A percentile compares a stretch with the other conserved stretches of the same genome.
These are phyloP conservation scores for Caenorhabditis remanei DNA, from an alignment of 1,140 invertebrate species.

Conservation along the genomic window DNA sequence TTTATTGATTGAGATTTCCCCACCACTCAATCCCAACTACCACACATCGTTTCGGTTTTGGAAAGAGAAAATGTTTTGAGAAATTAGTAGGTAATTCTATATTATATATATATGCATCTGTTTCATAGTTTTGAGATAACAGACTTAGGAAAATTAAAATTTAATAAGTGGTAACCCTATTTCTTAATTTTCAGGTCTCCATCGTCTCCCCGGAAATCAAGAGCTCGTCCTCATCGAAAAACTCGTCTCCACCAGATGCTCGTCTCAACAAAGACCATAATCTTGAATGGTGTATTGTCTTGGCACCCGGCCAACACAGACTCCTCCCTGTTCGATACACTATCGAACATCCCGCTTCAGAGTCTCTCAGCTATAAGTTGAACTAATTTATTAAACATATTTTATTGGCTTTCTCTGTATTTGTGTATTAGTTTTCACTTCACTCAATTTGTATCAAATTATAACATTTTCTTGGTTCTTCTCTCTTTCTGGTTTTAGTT, in stretches of 20 bases:
- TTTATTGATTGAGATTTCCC: neutral
- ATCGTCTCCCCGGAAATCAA: conserved; percentile 70
- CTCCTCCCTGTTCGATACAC: conserved; percentile 66
- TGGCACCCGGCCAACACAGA: conserved; percentile 65
- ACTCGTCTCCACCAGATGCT: conserved; percentile 51
- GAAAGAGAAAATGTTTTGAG: conserved; percentile 47
- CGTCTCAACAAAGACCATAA: conserved; percentile 68
- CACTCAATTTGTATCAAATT: conserved; percentile 40
- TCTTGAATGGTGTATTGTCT: conserved; percentile 66
- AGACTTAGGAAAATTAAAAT: too few species aligned
- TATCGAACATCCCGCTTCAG: conserved; percentile 64
- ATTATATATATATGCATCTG: too few species aligned
- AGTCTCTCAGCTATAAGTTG: conserved; percentile 62
- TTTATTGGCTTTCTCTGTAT: neutral
- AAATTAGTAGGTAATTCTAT: neutral
- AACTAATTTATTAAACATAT: neutral
- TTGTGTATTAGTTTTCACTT: conserved; percentile 5
- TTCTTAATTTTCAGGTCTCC: conserved; percentile 62
- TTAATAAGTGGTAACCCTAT: neutral
- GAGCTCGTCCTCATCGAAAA: neutral
- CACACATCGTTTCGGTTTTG: conserved; percentile 11
- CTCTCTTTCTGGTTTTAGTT: conserved; percentile 9
- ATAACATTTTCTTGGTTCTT: neutral
- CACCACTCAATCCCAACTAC: neutral
- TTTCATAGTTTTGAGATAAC: too few species aligned